A percentile compares a stretch with the other conserved stretches of the same genome.
phyloP scores from a whole-genome alignment of 2,113 vertebrate species.

The Geococcyx californianus region DNA sequence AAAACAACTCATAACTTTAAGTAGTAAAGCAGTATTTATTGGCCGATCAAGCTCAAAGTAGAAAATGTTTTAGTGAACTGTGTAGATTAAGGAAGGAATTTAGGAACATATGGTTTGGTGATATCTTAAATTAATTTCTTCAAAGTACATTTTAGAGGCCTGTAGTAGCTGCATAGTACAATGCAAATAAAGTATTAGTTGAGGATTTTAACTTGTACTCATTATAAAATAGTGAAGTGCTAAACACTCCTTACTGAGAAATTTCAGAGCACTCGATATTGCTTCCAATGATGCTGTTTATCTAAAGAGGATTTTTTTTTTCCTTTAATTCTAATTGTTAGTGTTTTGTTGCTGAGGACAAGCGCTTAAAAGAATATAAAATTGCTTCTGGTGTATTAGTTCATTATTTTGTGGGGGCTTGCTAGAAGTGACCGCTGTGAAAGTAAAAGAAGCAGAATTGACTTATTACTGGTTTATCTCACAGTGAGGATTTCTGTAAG shows the following conservation, averaged over 20 bases:
- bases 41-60: neutral
- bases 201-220: neutral
- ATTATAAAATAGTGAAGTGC: neutral
- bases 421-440: neutral
- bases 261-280: neutral
- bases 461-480: neutral
- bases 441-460: neutral
- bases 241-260: neutral
- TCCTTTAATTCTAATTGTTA: neutral
- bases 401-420: neutral
- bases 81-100: slow-evolving; percentile 22
- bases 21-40: slow-evolving; percentile 46
- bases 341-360: neutral
- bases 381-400: neutral
- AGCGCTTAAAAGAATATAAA: neutral
- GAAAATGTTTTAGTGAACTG: slow-evolving; percentile 1
- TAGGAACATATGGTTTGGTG: neutral
- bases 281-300: neutral
- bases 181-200: neutral
- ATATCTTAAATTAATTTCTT: slow-evolving; percentile 38
- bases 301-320: neutral
- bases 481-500: neutral
- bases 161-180: neutral
- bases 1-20: slow-evolving; percentile 47
- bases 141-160: slow-evolving; percentile 23